Percentiles rank a stretch among this genome's conserved stretches.
Evolutionary conservation across 2,113 vertebrate species (phyloP).

Genomic region (Progne subis): DNA sequence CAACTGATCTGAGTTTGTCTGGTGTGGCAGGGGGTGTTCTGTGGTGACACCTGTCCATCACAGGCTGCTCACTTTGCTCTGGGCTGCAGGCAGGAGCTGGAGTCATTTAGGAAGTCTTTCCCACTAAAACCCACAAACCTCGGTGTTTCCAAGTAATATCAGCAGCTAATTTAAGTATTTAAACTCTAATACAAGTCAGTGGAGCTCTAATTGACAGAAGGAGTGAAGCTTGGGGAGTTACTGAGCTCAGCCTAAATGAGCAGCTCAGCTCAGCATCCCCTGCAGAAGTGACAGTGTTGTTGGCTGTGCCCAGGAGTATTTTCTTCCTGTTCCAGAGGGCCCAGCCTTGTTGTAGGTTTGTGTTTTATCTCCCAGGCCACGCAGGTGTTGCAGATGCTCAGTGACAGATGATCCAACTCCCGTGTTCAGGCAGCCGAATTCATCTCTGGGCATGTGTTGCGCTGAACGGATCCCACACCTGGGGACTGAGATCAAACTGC

Average conservation of each 20-base stretch:
- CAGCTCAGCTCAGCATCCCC: not conserved
- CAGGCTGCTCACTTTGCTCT: not conserved
- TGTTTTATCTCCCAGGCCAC: not conserved
- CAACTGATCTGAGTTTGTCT: not conserved
- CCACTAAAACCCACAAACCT: not conserved
- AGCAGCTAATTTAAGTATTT: not conserved
- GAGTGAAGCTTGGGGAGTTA: not conserved
- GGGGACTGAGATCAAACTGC: not conserved
- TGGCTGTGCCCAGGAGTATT: not conserved
- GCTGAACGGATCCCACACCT: not conserved
- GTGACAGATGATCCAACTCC: not conserved
- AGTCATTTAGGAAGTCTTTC: not conserved
- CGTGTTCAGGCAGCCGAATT: not conserved
- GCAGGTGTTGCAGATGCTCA: not conserved
- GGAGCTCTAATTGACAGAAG: not conserved
- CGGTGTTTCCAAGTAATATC: not conserved
- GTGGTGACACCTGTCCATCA: accelerated
- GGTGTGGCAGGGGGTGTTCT: not conserved
- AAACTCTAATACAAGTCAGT: not conserved
- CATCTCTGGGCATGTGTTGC: not conserved
- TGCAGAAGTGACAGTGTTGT: not conserved
- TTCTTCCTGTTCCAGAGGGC: not conserved
- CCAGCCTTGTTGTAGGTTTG: not conserved
- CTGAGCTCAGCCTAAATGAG: not conserved
- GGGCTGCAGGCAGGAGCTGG: not conserved